Evolutionary conservation across 2,113 vertebrate genomes (phyloP), one percentile per base, ranked within the genome.

Genomic region (Charina bottae): DNA sequence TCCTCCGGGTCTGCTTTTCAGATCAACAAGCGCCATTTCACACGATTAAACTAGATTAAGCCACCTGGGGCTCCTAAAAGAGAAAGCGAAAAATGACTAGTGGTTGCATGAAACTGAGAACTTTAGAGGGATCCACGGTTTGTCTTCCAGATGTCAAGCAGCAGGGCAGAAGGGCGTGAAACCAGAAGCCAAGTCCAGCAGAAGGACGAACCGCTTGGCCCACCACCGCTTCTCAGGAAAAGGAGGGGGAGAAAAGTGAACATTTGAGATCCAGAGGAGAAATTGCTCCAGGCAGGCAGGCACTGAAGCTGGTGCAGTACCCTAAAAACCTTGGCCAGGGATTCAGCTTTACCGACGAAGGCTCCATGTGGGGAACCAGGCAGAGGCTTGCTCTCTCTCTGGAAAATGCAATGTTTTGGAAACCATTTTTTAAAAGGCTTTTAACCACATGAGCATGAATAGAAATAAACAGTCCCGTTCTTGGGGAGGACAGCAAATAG

Each of bases 251-350:
- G 37, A 54, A 54, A 54, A 3, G 49, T 21, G 28, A 85, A 33
- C 58, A 85, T 54, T 72, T n/a, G 64, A 91, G 92, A 90, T 90
- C 93, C 24, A 9, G 85, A 58, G 17, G 24, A 8, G 91, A 94
- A 37, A 33, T 91, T 78, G 91, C 90, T 94, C 84, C 92, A 92
- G 94, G 58, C 93, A 92, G 94, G 58, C 93, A 94, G 88, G 90
- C 95, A 94, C 93, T 33, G 93, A 96, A 96, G 59, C 93, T 85
- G 94, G 96, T 93, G 95, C 96, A 94, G 92, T 85, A 95, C 96
- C 94, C 91, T 87, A 95, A 96, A 95, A 96, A 96, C 95, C 96
- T 96, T 96, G 96, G 95, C 96, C 94, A 90, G 93, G 0, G 4
- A 95, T 96, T 97, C 95, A 93, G 95, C 95, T 93, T 94, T 94